These are phyloP conservation scores for Aspidapion aeneum DNA, from an alignment of 2,888 invertebrate species.

Conservation along the genomic window DNA sequence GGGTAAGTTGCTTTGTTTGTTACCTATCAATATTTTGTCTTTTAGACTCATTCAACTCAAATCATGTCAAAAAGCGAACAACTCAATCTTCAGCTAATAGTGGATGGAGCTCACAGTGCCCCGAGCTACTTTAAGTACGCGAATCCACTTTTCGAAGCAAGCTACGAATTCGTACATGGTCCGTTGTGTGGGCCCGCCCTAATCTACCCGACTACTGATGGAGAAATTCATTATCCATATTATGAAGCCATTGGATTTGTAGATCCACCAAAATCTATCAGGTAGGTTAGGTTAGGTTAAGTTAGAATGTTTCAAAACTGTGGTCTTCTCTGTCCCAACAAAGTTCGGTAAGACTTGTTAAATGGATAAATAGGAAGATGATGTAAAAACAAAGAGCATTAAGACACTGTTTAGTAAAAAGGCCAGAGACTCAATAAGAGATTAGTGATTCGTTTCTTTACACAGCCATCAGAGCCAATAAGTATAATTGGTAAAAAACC, in stretches of 20 bases:
- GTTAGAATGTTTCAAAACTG: background rate
- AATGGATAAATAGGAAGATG: no score
- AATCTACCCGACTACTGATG: slow-evolving; percentile 74
- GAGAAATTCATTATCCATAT: slow-evolving; percentile 84
- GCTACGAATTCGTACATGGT: slow-evolving; percentile 86
- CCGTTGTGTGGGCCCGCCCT: slow-evolving; percentile 84
- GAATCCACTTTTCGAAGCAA: slow-evolving; percentile 79
- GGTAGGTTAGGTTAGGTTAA: slow-evolving; percentile 24
- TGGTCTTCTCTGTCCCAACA: no score
- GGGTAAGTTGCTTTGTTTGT: no score
- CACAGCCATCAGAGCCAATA: no score
- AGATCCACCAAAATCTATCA: slow-evolving; percentile 64
- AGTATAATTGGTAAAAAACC: background rate
- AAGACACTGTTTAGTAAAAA: no score
- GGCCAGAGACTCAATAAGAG: no score
- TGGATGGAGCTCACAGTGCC: slow-evolving; percentile 80
- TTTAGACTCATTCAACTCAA: slow-evolving; percentile 53
- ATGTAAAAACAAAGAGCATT: no score
- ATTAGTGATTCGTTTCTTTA: no score
- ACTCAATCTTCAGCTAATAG: slow-evolving; percentile 74
- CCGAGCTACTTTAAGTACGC: slow-evolving; percentile 86
- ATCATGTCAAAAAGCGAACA: slow-evolving; percentile 78
- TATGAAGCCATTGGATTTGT: slow-evolving; percentile 72
- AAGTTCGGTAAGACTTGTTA: no score
- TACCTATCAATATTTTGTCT: no score